phyloP scores from a whole-genome alignment of 2,797 vertebrate species.

The Myripristis murdjan region DNA sequence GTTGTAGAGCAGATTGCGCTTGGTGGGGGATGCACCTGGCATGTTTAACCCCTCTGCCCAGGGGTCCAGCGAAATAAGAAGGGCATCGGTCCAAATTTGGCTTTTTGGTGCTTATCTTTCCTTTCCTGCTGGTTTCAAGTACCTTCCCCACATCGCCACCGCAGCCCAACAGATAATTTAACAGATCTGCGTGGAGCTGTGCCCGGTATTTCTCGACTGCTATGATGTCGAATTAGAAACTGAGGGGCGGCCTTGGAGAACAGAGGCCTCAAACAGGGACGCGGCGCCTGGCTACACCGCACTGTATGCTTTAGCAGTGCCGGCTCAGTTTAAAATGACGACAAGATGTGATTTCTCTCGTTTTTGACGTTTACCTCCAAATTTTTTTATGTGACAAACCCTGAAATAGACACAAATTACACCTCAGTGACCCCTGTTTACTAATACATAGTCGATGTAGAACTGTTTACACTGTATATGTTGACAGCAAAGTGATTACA shows the following conservation, averaged over 20 bases:
- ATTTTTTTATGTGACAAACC: too few relatives aligned
- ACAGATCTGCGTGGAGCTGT: constrained; percentile 42
- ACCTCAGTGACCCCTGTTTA: too few relatives aligned
- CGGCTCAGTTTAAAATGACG: constrained; percentile 37
- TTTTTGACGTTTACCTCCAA: not conserved
- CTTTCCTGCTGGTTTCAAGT: constrained; percentile 26
- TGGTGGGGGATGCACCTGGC: constrained; percentile 67
- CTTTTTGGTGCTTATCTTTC: constrained; percentile 47
- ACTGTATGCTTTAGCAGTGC: constrained; percentile 31
- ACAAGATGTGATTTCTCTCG: constrained; percentile 20
- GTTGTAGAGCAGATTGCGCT: constrained; percentile 70
- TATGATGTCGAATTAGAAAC: constrained; percentile 58
- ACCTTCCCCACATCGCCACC: constrained; percentile 15
- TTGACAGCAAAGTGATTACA: too few relatives aligned
- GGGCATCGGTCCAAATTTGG: constrained; percentile 53
- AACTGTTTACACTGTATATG: too few relatives aligned
- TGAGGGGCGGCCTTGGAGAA: constrained; percentile 47
- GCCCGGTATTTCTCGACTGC: constrained; percentile 51
- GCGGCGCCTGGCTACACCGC: constrained; percentile 14
- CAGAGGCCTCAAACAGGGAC: constrained; percentile 51
- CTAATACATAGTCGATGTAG: too few relatives aligned
- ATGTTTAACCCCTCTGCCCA: constrained; percentile 58
- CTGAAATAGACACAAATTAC: too few relatives aligned
- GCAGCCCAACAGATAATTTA: constrained; percentile 42
- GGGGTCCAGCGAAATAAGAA: constrained; percentile 60